Evolutionary conservation across 2,888 invertebrate species (phyloP).

Genomic region (Eudasyphora cyanicolor): DNA sequence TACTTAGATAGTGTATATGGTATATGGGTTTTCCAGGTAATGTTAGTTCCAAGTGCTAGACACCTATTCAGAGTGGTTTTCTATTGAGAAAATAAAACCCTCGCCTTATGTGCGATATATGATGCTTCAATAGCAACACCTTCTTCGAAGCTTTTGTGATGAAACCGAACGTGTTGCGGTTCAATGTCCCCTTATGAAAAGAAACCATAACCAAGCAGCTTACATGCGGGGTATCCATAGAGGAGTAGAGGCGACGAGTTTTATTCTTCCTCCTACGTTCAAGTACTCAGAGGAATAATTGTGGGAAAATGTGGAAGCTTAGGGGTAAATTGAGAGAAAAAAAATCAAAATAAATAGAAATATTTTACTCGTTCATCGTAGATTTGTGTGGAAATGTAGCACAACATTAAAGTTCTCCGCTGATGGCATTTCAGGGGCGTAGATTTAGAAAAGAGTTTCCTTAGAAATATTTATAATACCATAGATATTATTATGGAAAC

Average conservation of each 20-base stretch:
- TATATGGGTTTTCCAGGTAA: no score
- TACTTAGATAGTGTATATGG: no score
- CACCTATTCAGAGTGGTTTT: neutral
- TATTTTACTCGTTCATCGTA: neutral
- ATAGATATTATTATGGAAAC: neutral
- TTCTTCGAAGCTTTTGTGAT: neutral
- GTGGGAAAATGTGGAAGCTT: neutral
- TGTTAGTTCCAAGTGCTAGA: neutral
- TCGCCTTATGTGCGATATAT: neutral
- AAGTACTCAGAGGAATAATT: neutral
- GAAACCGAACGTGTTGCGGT: constrained; percentile 8
- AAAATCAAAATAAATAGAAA: neutral
- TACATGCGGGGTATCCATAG: no score
- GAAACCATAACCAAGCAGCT: constrained; percentile 7
- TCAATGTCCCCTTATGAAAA: constrained; percentile 53
- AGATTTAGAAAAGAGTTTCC: neutral
- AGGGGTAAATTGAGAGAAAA: neutral
- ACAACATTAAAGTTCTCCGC: constrained; percentile 1
- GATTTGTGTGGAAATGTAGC: constrained; percentile 2
- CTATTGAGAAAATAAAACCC: neutral
- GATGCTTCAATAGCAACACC: neutral
- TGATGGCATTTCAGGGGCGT: neutral
- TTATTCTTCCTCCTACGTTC: neutral
- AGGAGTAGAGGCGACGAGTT: no score
- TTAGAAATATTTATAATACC: no score